A percentile compares a stretch with the other conserved stretches of the same genome.
These are phyloP conservation scores for Pseudorectes ferrugineus DNA, from an alignment of 2,113 vertebrate species.

Conservation along the genomic window DNA sequence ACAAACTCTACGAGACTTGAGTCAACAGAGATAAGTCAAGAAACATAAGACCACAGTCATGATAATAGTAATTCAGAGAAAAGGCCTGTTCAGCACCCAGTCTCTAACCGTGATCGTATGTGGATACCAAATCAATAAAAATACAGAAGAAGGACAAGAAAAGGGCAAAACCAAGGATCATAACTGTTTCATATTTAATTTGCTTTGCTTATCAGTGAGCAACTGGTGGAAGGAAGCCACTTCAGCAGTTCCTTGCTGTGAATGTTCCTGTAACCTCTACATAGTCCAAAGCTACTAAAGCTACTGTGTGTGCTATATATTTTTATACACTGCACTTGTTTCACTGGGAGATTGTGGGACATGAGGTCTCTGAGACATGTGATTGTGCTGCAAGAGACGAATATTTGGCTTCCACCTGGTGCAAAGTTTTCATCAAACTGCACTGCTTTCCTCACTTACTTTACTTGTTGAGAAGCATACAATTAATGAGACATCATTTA, in stretches of 20 bases:
- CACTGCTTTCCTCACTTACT: neutral
- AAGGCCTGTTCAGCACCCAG: neutral
- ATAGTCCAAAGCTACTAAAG: neutral
- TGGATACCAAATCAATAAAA: neutral
- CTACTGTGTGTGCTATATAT: neutral
- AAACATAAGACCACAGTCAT: neutral
- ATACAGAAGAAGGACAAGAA: neutral
- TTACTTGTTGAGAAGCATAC: neutral
- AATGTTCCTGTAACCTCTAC: neutral
- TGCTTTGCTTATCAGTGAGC: neutral
- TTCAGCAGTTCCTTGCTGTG: neutral
- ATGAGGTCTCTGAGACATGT: neutral
- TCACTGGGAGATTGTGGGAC: neutral
- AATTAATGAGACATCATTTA: neutral
- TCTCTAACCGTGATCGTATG: neutral
- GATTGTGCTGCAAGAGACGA: neutral
- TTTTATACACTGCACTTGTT: neutral
- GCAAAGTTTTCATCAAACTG: neutral
- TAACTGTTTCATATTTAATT: neutral
- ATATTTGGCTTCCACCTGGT: neutral
- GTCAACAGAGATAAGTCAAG: neutral
- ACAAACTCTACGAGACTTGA: neutral
- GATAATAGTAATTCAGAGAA: neutral
- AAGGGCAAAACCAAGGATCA: neutral
- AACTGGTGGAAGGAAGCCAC: neutral